Evolutionary conservation across 1,140 invertebrate genomes (phyloP), one percentile per base, ranked within the genome.

Genomic region (Coenobita brevimanus): DNA sequence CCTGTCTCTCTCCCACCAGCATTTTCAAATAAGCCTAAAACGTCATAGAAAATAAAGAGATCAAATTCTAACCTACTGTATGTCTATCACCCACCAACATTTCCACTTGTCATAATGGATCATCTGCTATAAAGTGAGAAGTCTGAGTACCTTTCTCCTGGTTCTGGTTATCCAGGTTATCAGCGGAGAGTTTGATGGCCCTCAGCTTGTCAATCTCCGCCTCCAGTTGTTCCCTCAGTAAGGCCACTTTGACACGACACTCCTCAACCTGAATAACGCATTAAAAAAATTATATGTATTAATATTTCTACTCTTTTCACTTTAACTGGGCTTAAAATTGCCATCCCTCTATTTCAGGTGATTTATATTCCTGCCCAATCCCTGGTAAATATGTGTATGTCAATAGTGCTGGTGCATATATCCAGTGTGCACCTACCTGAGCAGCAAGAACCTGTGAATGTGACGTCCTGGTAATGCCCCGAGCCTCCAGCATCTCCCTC

Each of bases 61-160:
- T n/a, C n/a, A n/a, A n/a, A n/a, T n/a, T n/a, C n/a, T n/a, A n/a
- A n/a, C n/a, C n/a, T n/a, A n/a, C n/a, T n/a, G n/a, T n/a, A n/a
- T n/a, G n/a, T n/a, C n/a, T n/a, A n/a, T n/a, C n/a, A n/a, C n/a
- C n/a, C n/a, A n/a, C n/a, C n/a, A n/a, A n/a, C n/a, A n/a, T n/a
- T n/a, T n/a, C n/a, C n/a, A n/a, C n/a, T n/a, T n/a, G n/a, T n/a
- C n/a, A n/a, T n/a, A n/a, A n/a, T n/a, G n/a, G n/a, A n/a, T n/a
- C n/a, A n/a, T n/a, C n/a, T n/a, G n/a, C n/a, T n/a, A n/a, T n/a
- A n/a, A n/a, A n/a, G n/a, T n/a, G n/a, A n/a, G n/a, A n/a, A n/a
- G n/a, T n/a, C n/a, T n/a, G n/a, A n/a, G 33, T 46, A 87, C 84
- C 84, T 80, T 87, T 87, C 24, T 87, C 84, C 54, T 87, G 84